Evolutionary conservation across 2,797 vertebrate species (phyloP), one percentile per base, ranked within the genome.

Genomic region (Karalla daura): DNA sequence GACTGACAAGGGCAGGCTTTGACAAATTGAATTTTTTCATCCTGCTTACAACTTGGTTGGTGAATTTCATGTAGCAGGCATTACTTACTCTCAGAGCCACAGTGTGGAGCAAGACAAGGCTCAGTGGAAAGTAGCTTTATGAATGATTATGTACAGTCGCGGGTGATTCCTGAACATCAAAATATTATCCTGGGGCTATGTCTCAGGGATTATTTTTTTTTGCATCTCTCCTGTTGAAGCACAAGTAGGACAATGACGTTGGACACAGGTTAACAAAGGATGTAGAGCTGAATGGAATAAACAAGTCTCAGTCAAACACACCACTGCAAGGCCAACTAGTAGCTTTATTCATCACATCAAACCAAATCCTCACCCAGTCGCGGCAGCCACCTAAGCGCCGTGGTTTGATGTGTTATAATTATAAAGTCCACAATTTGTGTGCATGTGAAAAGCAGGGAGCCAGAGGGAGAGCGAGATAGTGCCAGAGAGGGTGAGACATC

Each of bases 11-110:
- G 80, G 81, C 76, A 78, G 56, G 43, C 61, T 66, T 72, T 78
- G 70, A 82, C 76, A 79, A 86, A 89, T 81, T 85, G 66, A 84
- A 74, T 85, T 77, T 78, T 70, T 85, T 77, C 60, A 81, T 83
- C 64, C 69, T 77, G 46, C 64, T 83, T 73, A 76, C 59, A 63
- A 25, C 51, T 72, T 63, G 66, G 66, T 85, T 76, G 77, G 67
- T 76, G 63, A 80, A 77, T 77, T 77, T 69, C 47, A 66, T 78
- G 72, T 65, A 66, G 46, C 52, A 51, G 68, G 21, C 39, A 1
- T 43, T 43, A 36, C 69, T 69, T 56, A 37, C 44, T 70, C 32
- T 61, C 45, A 80, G 32, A 85, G 53, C 41, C 37, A 52, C n/a
- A 20, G 59, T 37, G 55, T 50, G n/a, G 27, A 65, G 55, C 39